These are phyloP conservation scores for Picus viridis DNA, from an alignment of 2,797 vertebrate species.

Conservation along the genomic window DNA sequence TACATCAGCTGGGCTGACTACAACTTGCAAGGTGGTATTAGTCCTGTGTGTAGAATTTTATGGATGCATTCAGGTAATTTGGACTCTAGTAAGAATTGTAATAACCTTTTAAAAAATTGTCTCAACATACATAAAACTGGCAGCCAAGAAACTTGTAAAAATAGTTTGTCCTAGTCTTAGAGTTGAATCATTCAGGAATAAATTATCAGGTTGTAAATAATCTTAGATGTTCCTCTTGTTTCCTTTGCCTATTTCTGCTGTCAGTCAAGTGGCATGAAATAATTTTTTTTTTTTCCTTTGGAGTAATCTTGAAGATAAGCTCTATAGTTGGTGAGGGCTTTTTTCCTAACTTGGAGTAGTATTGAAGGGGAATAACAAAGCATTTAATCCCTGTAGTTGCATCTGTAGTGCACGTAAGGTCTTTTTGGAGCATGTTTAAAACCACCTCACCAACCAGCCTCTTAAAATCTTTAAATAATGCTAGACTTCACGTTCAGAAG, in stretches of 20 bases:
- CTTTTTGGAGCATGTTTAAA: not conserved
- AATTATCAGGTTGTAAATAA: not conserved
- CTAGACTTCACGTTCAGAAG: not conserved
- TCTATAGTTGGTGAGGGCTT: not conserved
- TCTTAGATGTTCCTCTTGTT: not conserved
- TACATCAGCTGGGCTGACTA: not conserved
- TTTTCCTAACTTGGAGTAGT: not conserved
- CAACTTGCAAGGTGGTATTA: not conserved
- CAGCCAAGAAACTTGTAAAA: not conserved
- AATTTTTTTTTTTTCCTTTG: not conserved
- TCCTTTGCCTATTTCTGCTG: not conserved
- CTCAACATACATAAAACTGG: not conserved
- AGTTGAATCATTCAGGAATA: constrained; percentile 16
- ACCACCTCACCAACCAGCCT: not conserved
- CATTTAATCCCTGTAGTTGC: not conserved
- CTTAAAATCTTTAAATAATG: not conserved
- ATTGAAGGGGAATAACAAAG: not conserved
- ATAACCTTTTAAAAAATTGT: not conserved
- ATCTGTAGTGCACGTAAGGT: not conserved
- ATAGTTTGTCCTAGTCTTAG: not conserved
- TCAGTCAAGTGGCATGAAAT: not conserved
- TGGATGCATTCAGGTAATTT: not conserved
- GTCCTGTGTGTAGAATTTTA: not conserved
- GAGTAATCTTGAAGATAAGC: not conserved
- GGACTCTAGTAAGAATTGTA: not conserved